These are phyloP conservation scores for Sanderia malayensis DNA, from an alignment of 30 jellyfish, hydroid and myxozoan species.

Conservation along the genomic window DNA sequence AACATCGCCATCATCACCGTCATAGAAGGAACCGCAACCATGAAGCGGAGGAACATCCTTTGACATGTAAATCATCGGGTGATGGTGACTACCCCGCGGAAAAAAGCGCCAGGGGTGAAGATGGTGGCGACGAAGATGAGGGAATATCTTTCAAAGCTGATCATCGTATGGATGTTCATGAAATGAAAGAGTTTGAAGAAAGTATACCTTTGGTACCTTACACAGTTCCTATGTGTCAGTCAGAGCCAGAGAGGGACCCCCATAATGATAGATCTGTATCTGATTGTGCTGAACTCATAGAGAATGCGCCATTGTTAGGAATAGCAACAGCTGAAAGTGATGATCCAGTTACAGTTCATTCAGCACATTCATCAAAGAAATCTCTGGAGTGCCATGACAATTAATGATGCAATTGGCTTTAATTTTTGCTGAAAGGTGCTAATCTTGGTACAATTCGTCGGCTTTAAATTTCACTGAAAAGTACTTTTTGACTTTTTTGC, in stretches of 20 bases:
- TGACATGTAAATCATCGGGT: background rate
- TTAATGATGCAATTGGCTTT: no score
- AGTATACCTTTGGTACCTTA: background rate
- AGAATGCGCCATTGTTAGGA: constrained; percentile 2
- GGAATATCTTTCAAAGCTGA: constrained; percentile 45
- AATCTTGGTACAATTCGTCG: no score
- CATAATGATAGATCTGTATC: background rate
- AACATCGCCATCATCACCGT: constrained; percentile 69
- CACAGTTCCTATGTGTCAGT: constrained; percentile 15
- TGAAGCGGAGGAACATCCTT: constrained; percentile 8
- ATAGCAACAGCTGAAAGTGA: no score
- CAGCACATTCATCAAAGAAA: no score
- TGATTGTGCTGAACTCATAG: constrained; percentile 23
- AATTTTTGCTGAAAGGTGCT: no score
- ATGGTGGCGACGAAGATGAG: constrained; percentile 3
- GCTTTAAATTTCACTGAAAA: no score
- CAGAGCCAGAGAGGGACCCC: constrained; percentile 42
- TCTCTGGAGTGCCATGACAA: no score
- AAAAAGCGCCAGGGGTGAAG: background rate
- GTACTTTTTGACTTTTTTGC: no score
- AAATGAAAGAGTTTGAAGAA: constrained; percentile 19
- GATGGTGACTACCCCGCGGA: no score
- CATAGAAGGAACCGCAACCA: constrained; percentile 23
- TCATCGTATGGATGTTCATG: background rate
- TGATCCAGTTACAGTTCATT: no score